A percentile compares a stretch with the other conserved stretches of the same genome.
Evolutionary conservation across 2,113 vertebrate species (phyloP).

Genomic region (Procapra przewalskii): DNA sequence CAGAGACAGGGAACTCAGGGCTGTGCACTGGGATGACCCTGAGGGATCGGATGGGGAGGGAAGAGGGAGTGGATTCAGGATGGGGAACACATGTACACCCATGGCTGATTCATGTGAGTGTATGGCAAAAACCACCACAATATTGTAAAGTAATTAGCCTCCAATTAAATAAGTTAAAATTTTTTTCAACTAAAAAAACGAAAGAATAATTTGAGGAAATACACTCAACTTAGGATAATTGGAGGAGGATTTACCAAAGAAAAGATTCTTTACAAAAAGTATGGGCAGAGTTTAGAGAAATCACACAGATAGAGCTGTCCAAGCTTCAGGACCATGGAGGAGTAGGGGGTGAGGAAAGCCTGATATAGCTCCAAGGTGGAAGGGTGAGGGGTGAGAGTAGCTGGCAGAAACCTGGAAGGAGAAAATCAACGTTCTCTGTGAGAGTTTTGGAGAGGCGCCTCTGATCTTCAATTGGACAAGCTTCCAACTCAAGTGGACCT

Average conservation of each 20-base stretch:
- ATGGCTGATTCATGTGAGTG: too few relatives aligned
- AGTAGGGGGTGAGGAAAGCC: background rate
- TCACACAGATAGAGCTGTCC: too few relatives aligned
- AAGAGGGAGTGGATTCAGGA: too few relatives aligned
- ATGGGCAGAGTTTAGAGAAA: background rate
- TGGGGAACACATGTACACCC: too few relatives aligned
- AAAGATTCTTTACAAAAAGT: background rate
- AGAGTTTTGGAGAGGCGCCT: background rate
- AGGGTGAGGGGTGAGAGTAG: background rate
- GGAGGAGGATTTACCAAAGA: background rate
- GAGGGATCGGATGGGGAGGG: too few relatives aligned
- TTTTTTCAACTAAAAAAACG: too few relatives aligned
- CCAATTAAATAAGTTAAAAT: too few relatives aligned
- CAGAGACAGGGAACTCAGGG: too few relatives aligned
- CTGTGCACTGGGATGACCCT: too few relatives aligned
- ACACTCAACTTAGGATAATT: background rate
- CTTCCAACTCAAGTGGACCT: background rate
- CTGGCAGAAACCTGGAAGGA: background rate
- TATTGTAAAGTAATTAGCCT: too few relatives aligned
- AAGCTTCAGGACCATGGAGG: background rate
- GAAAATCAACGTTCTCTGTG: background rate
- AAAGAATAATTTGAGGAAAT: background rate
- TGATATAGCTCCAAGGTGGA: background rate
- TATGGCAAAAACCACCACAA: too few relatives aligned
- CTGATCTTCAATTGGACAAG: background rate